These are phyloP conservation scores for Pithys albifrons DNA, from an alignment of 2,113 vertebrate genomes.

Conservation along the genomic window DNA sequence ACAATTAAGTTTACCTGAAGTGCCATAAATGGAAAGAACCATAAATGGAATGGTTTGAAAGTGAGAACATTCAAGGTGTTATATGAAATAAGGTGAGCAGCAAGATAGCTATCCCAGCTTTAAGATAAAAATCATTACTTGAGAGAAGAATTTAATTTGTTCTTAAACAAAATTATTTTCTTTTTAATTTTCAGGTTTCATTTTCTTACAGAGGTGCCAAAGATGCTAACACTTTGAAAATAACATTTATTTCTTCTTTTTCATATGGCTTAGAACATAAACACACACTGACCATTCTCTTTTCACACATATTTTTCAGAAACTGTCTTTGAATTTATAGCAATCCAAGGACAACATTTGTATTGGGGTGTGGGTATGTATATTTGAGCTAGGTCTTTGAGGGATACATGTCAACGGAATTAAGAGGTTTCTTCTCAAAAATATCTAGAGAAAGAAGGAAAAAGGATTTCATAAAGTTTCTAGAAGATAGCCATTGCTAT, in stretches of 20 bases:
- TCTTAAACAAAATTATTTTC: slow-evolving; percentile 31
- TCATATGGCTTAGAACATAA: neutral
- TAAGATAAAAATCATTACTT: slow-evolving; percentile 66
- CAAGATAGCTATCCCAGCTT: slow-evolving; percentile 56
- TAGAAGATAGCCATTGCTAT: neutral
- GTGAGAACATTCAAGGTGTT: slow-evolving; percentile 53
- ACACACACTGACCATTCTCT: neutral
- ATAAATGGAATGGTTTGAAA: slow-evolving; percentile 53
- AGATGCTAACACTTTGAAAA: neutral
- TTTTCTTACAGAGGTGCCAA: slow-evolving; percentile 41
- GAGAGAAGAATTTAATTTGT: slow-evolving; percentile 51
- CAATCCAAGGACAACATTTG: neutral
- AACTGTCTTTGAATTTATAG: neutral
- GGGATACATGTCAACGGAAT: neutral
- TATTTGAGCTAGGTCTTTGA: neutral
- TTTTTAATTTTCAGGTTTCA: slow-evolving; percentile 47
- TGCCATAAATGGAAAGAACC: neutral
- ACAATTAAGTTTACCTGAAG: slow-evolving; percentile 34
- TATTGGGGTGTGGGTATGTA: neutral
- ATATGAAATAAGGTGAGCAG: slow-evolving; percentile 28
- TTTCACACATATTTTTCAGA: neutral
- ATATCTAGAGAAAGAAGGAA: neutral
- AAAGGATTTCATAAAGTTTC: neutral
- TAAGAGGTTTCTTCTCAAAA: neutral
- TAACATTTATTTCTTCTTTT: neutral